Evolutionary conservation across 2,888 invertebrate genomes (phyloP), one percentile per base, ranked within the genome.

Genomic region (Phytoseiulus persimilis): DNA sequence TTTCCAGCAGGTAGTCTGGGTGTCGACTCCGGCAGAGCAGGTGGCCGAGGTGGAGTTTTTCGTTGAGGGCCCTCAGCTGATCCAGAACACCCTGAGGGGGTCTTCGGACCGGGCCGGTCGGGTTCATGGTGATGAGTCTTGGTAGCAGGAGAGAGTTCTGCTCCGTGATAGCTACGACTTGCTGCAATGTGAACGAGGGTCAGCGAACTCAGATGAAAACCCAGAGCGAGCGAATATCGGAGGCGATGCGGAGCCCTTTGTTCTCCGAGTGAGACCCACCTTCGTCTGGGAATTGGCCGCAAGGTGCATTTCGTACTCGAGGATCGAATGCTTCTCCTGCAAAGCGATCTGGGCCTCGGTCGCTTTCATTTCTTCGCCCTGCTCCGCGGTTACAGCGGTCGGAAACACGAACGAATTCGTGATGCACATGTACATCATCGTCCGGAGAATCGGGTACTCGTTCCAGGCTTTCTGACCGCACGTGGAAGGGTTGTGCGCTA

Each of bases 371-470:
- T 95, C 94, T 83, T 95, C 94, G 89, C 94, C 94, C 83, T 94
- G 93, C 91, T 94, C 94, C 0, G 94, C 93, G 23, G 93, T 92
- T 0, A 94, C 94, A 93, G 94, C 95, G 32, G 95, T 95, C 18
- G 95, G 95, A 92, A 95, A 95, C 6, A 94, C 94, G 92, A 95
- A 95, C 92, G 95, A 95, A 91, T 96, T 97, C 18, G 98, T 98
- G 92, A 98, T 98, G 92, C 97, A 97, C 95, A 97, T 97, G 94
- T 98, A 98, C 95, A 98, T 97, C 91, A 98, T 94, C 92, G 95
- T 95, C 91, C 96, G 94, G 91, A 98, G 94, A 89, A 96, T 98
- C 31, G 98, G 97, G 93, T 98, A 98, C 91, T 95, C 95, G 91
- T 95, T 95, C 95, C 98, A 98, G 83, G 96, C 96, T 90, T 95